Base-by-base conservation (phyloP, 2,113 vertebrate genomes). In the Erythrocercus mccallii region DNA sequence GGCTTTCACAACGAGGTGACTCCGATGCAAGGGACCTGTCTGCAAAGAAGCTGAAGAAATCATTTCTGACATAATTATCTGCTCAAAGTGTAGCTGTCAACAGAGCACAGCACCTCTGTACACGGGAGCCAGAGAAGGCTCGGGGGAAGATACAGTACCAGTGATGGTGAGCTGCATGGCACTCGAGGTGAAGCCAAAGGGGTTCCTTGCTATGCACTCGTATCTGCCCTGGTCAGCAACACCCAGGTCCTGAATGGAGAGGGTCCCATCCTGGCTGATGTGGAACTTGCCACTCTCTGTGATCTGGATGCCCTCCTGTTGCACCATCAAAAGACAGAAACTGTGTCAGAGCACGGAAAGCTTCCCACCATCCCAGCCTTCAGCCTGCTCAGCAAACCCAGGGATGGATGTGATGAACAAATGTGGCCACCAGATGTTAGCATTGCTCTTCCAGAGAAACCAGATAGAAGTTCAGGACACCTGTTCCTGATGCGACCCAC, bases 271-370 rank as follows among this genome's bases (percentile, higher is more conserved):
- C 56, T 73, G 94, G 93, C 94, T 96, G 30, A 98, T 31, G 35
- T 95, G 96, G 94, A 98, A 98, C 79, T 98, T 98, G 80, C 97
- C 97, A 0, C 97, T 98, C 73, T 98, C 97, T 3, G 97, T 98
- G 95, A 98, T 97, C 84, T 97, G 97, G 93, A 97, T 97, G 9
- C 96, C 96, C 53, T 98, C 97, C 97, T 98, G 93, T 81, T 23
- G 24, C 37, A 50, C 31, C 80, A 58, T 2, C 27, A 35, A 58
- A 74, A 86, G 51, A 69, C 10, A 89, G 31, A 92, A 79, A 11
- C n/a, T 0, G 1, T 12, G 48, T 92, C 50, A 87, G 68, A 22
- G 57, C 13, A 4, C 0, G 3, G 44, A 27, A 47, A 83, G 21
- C 18, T 69, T 18, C 70, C 70, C 47, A 12, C 4, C 33, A 17